Base-by-base conservation (phyloP, 2,888 invertebrate genomes). In the Alloplasta piceator region DNA sequence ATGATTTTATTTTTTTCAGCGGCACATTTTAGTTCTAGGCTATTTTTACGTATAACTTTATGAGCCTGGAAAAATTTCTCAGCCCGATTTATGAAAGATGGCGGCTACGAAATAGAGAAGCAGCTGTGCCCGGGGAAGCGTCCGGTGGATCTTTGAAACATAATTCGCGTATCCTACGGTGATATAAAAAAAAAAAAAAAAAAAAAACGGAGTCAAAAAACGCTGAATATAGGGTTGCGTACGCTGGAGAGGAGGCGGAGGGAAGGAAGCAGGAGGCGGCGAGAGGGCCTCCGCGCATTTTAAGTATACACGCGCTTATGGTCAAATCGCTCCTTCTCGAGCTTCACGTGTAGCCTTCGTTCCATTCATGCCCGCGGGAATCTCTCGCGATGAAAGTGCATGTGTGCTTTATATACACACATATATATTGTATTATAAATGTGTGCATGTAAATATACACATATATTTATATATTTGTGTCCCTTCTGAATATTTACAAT, bases 401-500 rank as follows among this genome's bases (percentile, higher is more conserved):
- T 26, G 26, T 26, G 26, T 26, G 26, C 3, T 3, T 26, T 26
- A 26, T 26, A 3, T 26, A 26, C 3, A 26, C 1, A 26, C 26
- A 26, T 26, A 26, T 26, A 26, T 26, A n/a, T n/a, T n/a, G n/a
- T n/a, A n/a, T n/a, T n/a, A n/a, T n/a, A n/a, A n/a, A 26, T 26
- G 26, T 26, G 26, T 26, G 26, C 3, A 1, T 26, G n/a, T 26
- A 26, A 2, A 3, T 26, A 26, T 26, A 26, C 1, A 26, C 26
- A 26, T 26, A 26, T 26, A 26, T 26, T 26, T 26, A 26, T 26
- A 88, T 89, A 88, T 88, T 89, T 85, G 87, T 89, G 90, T 83
- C 87, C 88, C 89, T 88, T 90, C 89, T 89, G 90, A 89, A 90
- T 73, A 77, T 79, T 79, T 74, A 64, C 74, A 79, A 79, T 79